Percentiles rank a stretch among this genome's conserved stretches.
phyloP scores from a whole-genome alignment of 2,113 vertebrate genomes.

The Anolis sagrei region DNA sequence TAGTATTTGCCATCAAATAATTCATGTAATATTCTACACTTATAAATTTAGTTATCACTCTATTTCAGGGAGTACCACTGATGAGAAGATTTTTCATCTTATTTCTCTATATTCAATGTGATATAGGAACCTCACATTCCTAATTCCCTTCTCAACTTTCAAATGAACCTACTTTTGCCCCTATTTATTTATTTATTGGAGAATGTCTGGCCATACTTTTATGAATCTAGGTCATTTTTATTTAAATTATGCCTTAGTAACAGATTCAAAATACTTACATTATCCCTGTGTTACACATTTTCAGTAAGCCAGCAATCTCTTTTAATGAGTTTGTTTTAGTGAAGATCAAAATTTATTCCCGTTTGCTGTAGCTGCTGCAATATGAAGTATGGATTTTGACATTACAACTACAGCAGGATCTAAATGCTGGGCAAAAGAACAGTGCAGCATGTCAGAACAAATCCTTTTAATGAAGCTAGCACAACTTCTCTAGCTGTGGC shows the following conservation, averaged over 20 bases:
- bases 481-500: not conserved
- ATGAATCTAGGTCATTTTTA: not conserved
- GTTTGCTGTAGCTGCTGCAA: not conserved
- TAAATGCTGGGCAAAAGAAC: not conserved
- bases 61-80: too few relatives aligned
- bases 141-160: too few relatives aligned
- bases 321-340: not conserved
- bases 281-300: not conserved
- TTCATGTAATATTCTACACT: too few relatives aligned
- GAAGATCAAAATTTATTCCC: too few relatives aligned
- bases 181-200: too few relatives aligned
- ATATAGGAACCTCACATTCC: too few relatives aligned
- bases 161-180: too few relatives aligned
- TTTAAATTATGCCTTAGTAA: not conserved
- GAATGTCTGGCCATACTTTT: too few relatives aligned
- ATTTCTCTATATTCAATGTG: too few relatives aligned
- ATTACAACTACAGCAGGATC: not conserved
- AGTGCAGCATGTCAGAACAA: not conserved
- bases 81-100: too few relatives aligned
- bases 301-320: not conserved
- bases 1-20: too few relatives aligned
- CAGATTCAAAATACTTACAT: not conserved
- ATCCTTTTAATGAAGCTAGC: not conserved
- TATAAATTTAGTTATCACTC: too few relatives aligned
- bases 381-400: not conserved